A percentile compares a stretch with the other conserved stretches of the same genome.
These are phyloP conservation scores for Cyanoderma ruficeps DNA, from an alignment of 2,113 vertebrate species.

Conservation along the genomic window DNA sequence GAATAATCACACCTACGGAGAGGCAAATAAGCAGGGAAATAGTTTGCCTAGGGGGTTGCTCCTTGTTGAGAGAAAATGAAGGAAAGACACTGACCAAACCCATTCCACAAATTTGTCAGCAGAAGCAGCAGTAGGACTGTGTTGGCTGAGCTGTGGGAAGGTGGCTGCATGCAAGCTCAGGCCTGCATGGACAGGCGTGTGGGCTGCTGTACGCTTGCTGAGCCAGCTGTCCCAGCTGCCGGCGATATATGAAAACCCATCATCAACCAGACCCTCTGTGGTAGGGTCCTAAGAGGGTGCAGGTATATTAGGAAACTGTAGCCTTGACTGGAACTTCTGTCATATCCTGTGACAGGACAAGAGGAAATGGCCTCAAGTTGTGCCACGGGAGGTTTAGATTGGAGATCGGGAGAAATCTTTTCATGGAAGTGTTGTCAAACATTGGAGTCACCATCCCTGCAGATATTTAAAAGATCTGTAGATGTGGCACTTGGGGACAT, in stretches of 20 bases:
- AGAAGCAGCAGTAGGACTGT: background rate
- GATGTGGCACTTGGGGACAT: background rate
- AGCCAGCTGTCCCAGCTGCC: background rate
- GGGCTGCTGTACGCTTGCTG: rapidly evolving
- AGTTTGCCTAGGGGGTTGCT: background rate
- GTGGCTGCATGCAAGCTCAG: rapidly evolving
- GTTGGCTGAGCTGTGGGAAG: background rate
- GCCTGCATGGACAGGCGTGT: rapidly evolving
- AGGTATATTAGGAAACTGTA: background rate
- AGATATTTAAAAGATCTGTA: background rate
- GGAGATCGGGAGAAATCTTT: background rate
- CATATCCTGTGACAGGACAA: background rate
- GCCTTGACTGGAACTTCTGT: background rate
- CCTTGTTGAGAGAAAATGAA: background rate
- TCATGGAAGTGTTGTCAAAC: background rate
- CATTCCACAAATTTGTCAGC: background rate
- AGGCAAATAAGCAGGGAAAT: background rate
- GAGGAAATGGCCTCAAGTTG: background rate
- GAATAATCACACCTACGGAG: background rate
- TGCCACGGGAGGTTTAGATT: background rate
- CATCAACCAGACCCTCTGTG: background rate
- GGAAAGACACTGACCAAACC: background rate
- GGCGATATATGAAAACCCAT: rapidly evolving
- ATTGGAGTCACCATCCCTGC: background rate
- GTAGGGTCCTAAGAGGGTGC: background rate